Base-by-base conservation (phyloP, 2,797 vertebrate genomes). In the Odontamblyopus lacepedii region DNA sequence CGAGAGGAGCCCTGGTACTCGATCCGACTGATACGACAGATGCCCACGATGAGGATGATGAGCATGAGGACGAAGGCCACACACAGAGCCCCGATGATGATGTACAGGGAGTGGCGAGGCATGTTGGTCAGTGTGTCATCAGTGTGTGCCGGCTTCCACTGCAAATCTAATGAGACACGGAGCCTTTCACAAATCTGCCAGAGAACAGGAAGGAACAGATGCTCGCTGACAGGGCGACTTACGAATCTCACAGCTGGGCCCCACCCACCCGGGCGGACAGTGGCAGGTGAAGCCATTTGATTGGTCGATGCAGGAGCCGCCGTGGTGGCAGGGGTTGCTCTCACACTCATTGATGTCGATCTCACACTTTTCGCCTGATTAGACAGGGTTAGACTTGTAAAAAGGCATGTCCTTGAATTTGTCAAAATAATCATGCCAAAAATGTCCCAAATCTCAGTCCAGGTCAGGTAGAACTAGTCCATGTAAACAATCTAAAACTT, bases 61-160 rank as follows among this genome's bases (percentile, higher is more conserved):
- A 99, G 93, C 98, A 99, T 99, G 73, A 99, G 95, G 61, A 99
- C 93, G n/a, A 99, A 99, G 18, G 98, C 97, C 23, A 99, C 97
- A 0, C 98, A 99, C 81, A 99, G 94, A 0, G 97, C 98, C 0
- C 98, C 97, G 0, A 99, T 99, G 86, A 99, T 99, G 88, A 99
- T 96, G 85, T 99, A 99, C 0, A 99, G 96, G 0, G 97, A 99
- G 90, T 99, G 98, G 29, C 97, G 96, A 0, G 97, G 98, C 97
- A 98, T 98, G 81, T 96, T 98, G 72, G 95, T 98, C 83, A 99
- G 93, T 18, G 95, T 95, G 90, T 98, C 97, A 0, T 97, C 97
- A 75, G 95, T 93, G 73, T 94, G 97, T 1, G 96, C 95, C 0
- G 96, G 95, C 84, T 98, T 98, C 97, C 97, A 99, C 91, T 98